phyloP scores from a whole-genome alignment of 1,140 invertebrate genomes.

The Lordiphosa mommai region DNA sequence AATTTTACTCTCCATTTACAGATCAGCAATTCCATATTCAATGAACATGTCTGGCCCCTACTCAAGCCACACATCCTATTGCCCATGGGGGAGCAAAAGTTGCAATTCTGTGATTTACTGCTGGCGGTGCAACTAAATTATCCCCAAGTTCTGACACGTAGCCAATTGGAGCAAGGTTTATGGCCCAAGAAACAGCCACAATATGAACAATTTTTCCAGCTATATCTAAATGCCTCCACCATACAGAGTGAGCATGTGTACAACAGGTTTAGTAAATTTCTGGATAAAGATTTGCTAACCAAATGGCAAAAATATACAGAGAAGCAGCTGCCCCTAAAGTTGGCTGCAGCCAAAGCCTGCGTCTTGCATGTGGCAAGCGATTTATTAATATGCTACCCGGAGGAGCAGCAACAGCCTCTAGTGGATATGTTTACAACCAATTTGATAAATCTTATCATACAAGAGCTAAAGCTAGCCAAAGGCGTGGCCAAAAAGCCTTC shows the following conservation, averaged over 20 bases:
- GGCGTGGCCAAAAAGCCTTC: constrained; percentile 1
- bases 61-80: constrained; percentile 20
- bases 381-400: neutral
- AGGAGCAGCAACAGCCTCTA: constrained; percentile 2
- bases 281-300: constrained; percentile 9
- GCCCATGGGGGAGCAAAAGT: constrained; percentile 18
- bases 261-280: constrained; percentile 28
- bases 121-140: constrained; percentile 29
- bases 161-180: constrained; percentile 18
- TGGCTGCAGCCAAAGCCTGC: neutral
- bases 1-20: neutral
- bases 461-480: constrained; percentile 20
- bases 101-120: constrained; percentile 31
- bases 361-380: no score
- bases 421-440: constrained; percentile 10
- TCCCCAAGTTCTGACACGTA: constrained; percentile 11
- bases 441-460: constrained; percentile 13
- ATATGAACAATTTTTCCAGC: constrained; percentile 31
- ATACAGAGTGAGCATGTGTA: constrained; percentile 16
- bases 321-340: constrained; percentile 21
- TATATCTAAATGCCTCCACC: constrained; percentile 24
- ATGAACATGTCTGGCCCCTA: constrained; percentile 32
- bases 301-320: constrained; percentile 24
- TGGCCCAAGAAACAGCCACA: constrained; percentile 17
- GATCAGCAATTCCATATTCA: constrained; percentile 6